Base-by-base conservation (phyloP, 2,888 invertebrate genomes). In the Ennomos erosarius region DNA sequence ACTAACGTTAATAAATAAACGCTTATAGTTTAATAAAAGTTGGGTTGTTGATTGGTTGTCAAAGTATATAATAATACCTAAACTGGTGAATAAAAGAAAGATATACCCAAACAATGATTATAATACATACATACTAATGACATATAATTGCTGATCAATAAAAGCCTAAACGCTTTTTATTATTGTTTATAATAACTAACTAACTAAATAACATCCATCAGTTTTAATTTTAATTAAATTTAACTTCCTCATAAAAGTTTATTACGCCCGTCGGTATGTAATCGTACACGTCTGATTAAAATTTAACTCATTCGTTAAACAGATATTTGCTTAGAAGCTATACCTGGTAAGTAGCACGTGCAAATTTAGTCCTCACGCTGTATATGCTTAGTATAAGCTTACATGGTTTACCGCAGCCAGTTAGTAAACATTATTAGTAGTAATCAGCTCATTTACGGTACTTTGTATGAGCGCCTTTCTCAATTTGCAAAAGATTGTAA, bases 401-500 rank as follows among this genome's bases (percentile, higher is more conserved):
- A 40, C 55, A 54, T 48, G 53, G 59, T 43, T 59, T 38, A 47
- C 55, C 55, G 49, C 59, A 50, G 35, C 42, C 47, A 46, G 54
- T 45, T 45, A 45, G 50, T 34, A 59, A 59, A 59, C 55, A 59
- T 58, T 44, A 59, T 51, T 26, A 26, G 43, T 26, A 38, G 55
- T 42, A 59, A 59, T 59, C 59, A 55, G 42, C 55, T 59, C 50
- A 55, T 59, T 59, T 49, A 55, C 59, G 54, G 59, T 59, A 59
- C 50, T 59, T 59, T 51, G 55, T 59, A 59, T 55, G 59, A 51
- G 42, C 54, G n/a, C n/a, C 54, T 47, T 37, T 54, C 58, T 62
- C 50, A 62, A 59, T 68, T 65, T 62, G 68, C 64, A 47, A 62
- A 68, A 63, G 63, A 67, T 67, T 56, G 46, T 42, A 64, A 59